Percentiles rank a stretch among this genome's conserved stretches.
phyloP scores from a whole-genome alignment of 2,797 vertebrate genomes.

The Centroberyx gerrardi region DNA sequence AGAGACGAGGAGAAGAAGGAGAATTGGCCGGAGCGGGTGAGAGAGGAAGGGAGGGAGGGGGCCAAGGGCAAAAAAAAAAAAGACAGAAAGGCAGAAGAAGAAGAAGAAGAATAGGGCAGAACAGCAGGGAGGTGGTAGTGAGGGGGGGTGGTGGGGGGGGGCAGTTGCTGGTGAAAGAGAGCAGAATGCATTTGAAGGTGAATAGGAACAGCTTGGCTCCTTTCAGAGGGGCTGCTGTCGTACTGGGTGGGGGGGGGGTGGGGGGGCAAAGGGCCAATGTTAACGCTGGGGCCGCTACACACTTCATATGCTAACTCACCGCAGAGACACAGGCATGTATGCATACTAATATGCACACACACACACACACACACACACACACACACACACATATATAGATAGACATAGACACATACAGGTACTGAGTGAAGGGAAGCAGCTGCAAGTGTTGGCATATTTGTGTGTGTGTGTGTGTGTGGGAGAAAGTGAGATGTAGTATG shows the following conservation, averaged over 20 bases:
- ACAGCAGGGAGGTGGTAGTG: constrained; percentile 39
- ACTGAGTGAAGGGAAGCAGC: background rate
- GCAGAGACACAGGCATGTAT: constrained; percentile 22
- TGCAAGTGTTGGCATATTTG: background rate
- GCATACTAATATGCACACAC: background rate
- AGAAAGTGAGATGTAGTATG: too few species aligned
- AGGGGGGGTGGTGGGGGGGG: background rate
- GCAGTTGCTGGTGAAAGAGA: constrained; percentile 45
- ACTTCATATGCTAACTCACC: constrained; percentile 61
- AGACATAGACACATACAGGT: background rate
- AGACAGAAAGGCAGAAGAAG: background rate
- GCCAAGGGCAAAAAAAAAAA: constrained; percentile 26
- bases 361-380: constrained; percentile 11
- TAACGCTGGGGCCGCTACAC: constrained; percentile 42
- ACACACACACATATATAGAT: constrained; percentile 11
- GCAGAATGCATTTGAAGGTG: constrained; percentile 70
- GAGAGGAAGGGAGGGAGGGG: constrained; percentile 13
- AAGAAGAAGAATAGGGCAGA: constrained; percentile 37
- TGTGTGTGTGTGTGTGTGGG: background rate
- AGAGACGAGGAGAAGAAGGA: background rate
- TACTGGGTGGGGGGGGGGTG: constrained; percentile 2
- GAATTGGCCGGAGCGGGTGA: too few species aligned
- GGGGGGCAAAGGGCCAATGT: constrained; percentile 40
- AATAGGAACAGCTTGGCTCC: constrained; percentile 74
- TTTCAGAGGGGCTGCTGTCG: constrained; percentile 60